phyloP scores from a whole-genome alignment of 1,140 invertebrate genomes.

The Aphaenogaster floridana region DNA sequence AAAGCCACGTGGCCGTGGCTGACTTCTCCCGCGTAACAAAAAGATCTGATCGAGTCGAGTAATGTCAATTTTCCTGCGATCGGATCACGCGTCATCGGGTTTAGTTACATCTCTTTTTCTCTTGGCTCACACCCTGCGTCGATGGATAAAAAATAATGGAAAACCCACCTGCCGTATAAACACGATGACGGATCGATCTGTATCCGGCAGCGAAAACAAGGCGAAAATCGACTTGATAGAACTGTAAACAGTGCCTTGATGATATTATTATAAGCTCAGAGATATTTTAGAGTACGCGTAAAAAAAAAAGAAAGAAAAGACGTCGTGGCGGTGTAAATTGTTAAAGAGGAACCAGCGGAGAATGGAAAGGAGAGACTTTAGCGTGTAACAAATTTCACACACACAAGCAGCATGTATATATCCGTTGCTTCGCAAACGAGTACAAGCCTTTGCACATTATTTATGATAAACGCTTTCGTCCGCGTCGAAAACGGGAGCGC shows the following conservation, averaged over 20 bases:
- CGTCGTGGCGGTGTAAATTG: slow-evolving; percentile 38
- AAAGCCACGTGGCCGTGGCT: not conserved
- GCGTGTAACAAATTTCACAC: slow-evolving; percentile 64
- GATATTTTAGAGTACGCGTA: slow-evolving; percentile 69
- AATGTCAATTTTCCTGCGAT: slow-evolving; percentile 44
- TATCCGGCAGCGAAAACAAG: not conserved
- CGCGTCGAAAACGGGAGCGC: slow-evolving; percentile 43
- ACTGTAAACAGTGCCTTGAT: slow-evolving; percentile 75
- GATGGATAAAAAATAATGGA: not conserved
- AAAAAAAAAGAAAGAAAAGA: not conserved
- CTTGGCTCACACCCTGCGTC: slow-evolving; percentile 6
- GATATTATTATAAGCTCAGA: slow-evolving; percentile 70
- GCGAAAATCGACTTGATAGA: slow-evolving; percentile 50
- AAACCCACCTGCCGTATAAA: not conserved
- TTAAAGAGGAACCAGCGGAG: slow-evolving; percentile 33
- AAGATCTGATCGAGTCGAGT: slow-evolving; percentile 61
- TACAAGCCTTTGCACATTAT: slow-evolving; percentile 72
- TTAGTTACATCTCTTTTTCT: not conserved
- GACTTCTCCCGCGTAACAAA: slow-evolving; percentile 32
- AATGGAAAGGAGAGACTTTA: not conserved
- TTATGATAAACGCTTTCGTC: slow-evolving; percentile 67
- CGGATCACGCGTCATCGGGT: slow-evolving; percentile 20
- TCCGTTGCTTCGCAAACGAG: slow-evolving; percentile 70
- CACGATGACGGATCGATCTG: slow-evolving; percentile 23
- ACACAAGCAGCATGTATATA: slow-evolving; percentile 69